Conservation (phyloP, 2,888 invertebrate species). For the Furcula furcula region DNA sequence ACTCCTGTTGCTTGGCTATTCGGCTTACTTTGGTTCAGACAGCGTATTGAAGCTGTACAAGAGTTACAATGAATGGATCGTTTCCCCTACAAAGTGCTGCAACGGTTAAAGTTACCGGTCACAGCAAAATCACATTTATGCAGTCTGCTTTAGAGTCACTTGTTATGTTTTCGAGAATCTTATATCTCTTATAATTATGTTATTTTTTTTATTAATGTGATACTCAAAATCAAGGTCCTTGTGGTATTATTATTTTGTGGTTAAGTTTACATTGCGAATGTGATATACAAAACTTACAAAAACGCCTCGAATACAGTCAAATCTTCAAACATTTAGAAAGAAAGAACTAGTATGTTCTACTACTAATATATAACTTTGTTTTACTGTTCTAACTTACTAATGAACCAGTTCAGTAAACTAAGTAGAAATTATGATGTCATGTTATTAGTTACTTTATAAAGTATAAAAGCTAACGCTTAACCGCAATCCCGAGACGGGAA, state of each 20-base stretch:
- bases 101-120: slow-evolving; percentile 60
- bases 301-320: too few species aligned
- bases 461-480: too few species aligned
- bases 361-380: too few species aligned
- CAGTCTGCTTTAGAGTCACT: slow-evolving; percentile 33
- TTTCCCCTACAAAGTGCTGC: slow-evolving; percentile 76
- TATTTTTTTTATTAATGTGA: slow-evolving; percentile 64
- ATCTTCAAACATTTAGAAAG: too few species aligned
- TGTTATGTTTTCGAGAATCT: slow-evolving; percentile 28
- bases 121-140: slow-evolving; percentile 46
- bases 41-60: slow-evolving; percentile 44
- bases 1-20: slow-evolving; percentile 20
- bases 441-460: too few species aligned
- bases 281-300: not conserved
- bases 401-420: too few species aligned
- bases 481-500: too few species aligned
- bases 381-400: too few species aligned
- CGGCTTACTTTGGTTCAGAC: slow-evolving; percentile 34
- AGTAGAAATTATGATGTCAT: too few species aligned
- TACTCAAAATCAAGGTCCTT: slow-evolving; percentile 47
- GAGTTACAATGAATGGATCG: slow-evolving; percentile 77
- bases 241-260: slow-evolving; percentile 39
- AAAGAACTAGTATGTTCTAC: too few species aligned
- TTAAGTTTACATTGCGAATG: slow-evolving; percentile 3
- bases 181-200: slow-evolving; percentile 50